phyloP scores from a whole-genome alignment of 2,113 vertebrate species.

The Pituophis catenifer region DNA sequence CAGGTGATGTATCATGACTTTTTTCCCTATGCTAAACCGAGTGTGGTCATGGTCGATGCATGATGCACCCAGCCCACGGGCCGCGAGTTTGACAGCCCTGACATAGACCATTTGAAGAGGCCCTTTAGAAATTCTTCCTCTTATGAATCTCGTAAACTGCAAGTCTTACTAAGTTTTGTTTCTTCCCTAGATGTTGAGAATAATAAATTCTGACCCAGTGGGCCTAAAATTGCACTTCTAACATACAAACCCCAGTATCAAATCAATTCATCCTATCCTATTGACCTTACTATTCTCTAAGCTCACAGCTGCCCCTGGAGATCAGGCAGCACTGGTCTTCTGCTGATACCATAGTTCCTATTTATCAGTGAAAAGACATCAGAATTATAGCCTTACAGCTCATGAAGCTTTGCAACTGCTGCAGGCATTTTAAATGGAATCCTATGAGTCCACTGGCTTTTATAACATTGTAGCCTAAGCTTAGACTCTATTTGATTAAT shows the following conservation, averaged over 20 bases:
- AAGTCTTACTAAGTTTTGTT: neutral
- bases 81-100: too few relatives aligned
- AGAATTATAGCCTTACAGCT: constrained; percentile 21
- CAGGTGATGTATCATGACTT: too few relatives aligned
- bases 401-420: neutral
- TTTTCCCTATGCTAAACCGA: too few relatives aligned
- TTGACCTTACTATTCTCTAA: constrained; percentile 18
- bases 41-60: too few relatives aligned
- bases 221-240: constrained; percentile 25
- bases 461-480: neutral
- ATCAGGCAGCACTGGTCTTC: constrained; percentile 4
- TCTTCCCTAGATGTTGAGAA: neutral
- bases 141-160: neutral
- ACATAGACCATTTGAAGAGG: neutral
- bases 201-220: constrained; percentile 14
- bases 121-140: neutral
- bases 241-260: constrained; percentile 10
- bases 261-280: constrained; percentile 9
- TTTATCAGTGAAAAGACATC: constrained; percentile 26
- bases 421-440: constrained; percentile 17
- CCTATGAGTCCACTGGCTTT: neutral
- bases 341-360: neutral
- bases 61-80: too few relatives aligned
- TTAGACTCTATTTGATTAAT: constrained; percentile 22
- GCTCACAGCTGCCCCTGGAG: constrained; percentile 18